Evolutionary conservation across 2,113 vertebrate species (phyloP).

Genomic region (Toxotes chatareus): DNA sequence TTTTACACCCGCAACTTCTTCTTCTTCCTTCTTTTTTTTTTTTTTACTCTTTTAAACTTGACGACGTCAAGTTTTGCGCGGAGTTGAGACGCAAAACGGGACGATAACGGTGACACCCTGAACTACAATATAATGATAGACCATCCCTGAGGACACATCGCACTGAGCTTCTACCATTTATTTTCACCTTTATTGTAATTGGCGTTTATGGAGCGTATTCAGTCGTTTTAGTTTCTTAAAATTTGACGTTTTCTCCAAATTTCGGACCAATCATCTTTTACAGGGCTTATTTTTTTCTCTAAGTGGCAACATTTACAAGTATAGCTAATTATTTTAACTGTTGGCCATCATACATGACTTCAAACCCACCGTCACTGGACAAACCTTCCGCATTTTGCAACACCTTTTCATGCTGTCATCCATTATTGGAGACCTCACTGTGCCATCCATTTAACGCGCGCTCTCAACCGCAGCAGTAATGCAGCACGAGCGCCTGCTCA

Average conservation of each 20-base stretch:
- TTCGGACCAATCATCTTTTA: too few relatives aligned
- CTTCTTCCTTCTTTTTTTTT: background rate
- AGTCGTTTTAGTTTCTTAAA: too few relatives aligned
- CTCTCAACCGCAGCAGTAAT: constrained; percentile 27
- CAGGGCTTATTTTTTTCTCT: too few relatives aligned
- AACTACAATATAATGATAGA: too few relatives aligned
- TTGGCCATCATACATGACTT: background rate
- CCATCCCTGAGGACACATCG: too few relatives aligned
- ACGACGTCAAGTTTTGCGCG: too few relatives aligned
- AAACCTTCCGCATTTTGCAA: background rate
- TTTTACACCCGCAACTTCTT: constrained; percentile 8
- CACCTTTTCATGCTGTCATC: background rate
- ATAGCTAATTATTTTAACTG: too few relatives aligned
- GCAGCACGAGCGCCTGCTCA: constrained; percentile 85
- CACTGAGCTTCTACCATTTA: too few relatives aligned
- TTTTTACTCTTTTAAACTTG: background rate
- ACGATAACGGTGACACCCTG: too few relatives aligned
- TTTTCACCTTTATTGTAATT: too few relatives aligned
- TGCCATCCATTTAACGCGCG: background rate
- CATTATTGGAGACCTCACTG: constrained; percentile 26
- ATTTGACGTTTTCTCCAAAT: too few relatives aligned
- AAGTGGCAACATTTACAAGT: too few relatives aligned
- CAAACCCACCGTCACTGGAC: background rate
- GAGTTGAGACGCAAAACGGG: background rate
- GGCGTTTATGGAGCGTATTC: background rate